Percentiles rank a stretch among this genome's conserved stretches.
phyloP scores from a whole-genome alignment of 2,113 vertebrate species.

The Albula goreensis region DNA sequence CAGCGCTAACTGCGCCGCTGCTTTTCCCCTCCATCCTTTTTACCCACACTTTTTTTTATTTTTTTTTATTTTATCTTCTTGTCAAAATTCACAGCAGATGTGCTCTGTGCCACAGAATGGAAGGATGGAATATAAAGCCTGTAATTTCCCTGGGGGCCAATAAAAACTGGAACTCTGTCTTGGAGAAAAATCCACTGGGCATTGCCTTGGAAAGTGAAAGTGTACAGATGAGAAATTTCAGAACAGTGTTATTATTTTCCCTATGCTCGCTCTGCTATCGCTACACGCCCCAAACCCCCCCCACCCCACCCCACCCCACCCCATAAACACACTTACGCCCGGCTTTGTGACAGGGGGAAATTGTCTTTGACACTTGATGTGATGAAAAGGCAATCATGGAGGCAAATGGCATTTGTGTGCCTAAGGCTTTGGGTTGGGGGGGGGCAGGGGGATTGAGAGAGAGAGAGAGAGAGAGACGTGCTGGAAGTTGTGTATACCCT shows the following conservation, averaged over 20 bases:
- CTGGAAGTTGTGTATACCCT: background rate
- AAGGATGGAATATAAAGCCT: conserved; percentile 41
- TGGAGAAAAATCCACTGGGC: conserved; percentile 15
- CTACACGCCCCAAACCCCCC: background rate
- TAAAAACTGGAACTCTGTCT: conserved; percentile 42
- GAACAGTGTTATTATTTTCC: conserved; percentile 28
- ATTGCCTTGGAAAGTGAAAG: conserved; percentile 8
- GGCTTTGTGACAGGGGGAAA: background rate
- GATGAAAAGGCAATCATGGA: background rate
- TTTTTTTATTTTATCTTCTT: conserved; percentile 19
- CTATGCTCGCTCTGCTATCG: background rate
- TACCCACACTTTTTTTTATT: background rate
- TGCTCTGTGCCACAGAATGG: conserved; percentile 26
- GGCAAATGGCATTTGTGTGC: conserved; percentile 1
- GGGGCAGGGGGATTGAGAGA: too few relatives aligned
- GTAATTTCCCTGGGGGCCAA: conserved; percentile 51
- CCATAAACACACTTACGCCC: conserved; percentile 11
- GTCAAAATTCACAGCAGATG: conserved; percentile 37
- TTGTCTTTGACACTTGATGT: conserved; percentile 5
- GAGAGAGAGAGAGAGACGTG: too few relatives aligned
- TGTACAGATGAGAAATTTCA: conserved; percentile 37
- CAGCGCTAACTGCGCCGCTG: background rate
- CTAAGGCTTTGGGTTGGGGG: background rate
- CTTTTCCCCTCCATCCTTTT: conserved; percentile 11
- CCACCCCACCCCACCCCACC: background rate